Percentiles rank a stretch among this genome's conserved stretches.
phyloP scores from a whole-genome alignment of 2,113 vertebrate species.

The Spermophilus dauricus region DNA sequence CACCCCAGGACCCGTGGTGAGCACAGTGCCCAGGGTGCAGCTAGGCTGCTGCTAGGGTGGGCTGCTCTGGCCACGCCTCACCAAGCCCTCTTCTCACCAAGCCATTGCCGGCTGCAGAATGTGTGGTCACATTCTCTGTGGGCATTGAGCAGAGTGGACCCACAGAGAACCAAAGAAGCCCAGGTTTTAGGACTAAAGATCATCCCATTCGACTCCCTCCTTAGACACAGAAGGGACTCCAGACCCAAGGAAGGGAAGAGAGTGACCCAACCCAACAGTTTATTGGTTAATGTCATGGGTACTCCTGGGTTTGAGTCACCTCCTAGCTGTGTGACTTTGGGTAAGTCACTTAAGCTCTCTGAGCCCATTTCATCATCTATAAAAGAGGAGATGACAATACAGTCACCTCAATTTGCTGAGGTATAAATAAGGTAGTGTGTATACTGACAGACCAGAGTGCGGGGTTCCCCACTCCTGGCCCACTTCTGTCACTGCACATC shows the following conservation, averaged over 20 bases:
- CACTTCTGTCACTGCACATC: not conserved
- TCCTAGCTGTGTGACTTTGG: not conserved
- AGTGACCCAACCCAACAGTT: not conserved
- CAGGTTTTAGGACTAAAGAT: not conserved
- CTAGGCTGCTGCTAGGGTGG: too few relatives aligned
- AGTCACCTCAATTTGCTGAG: not conserved
- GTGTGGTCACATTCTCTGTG: not conserved
- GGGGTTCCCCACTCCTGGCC: not conserved
- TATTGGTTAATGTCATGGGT: not conserved
- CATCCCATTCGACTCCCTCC: not conserved
- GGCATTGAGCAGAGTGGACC: not conserved
- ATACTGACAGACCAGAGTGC: not conserved
- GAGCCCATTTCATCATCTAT: not conserved
- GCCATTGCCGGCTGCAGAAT: not conserved
- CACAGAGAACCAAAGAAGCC: fast-evolving
- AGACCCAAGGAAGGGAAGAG: not conserved
- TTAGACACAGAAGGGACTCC: not conserved
- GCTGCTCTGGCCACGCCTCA: not conserved
- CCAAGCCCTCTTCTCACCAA: not conserved
- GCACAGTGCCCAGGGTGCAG: too few relatives aligned
- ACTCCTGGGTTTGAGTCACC: not conserved
- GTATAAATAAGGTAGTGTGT: not conserved
- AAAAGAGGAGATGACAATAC: too few relatives aligned
- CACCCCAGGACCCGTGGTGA: fast-evolving
- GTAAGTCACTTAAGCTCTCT: not conserved